Conservation (phyloP, 2,888 invertebrate species). For the Bruchidius siliquastri region DNA sequence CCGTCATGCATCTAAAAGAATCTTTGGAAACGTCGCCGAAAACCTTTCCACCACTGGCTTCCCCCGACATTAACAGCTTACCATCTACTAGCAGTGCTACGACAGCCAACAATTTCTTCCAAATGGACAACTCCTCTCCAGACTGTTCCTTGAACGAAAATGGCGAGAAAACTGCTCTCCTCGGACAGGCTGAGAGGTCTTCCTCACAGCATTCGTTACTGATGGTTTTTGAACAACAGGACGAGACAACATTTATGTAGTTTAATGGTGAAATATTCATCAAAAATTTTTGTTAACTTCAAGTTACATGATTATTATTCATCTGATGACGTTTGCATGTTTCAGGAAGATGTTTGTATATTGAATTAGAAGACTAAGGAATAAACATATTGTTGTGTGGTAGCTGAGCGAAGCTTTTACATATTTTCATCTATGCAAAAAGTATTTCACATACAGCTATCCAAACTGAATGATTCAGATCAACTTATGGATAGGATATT, state of each 20-base stretch:
- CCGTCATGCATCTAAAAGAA: conserved; percentile 44
- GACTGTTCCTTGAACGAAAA: conserved; percentile 30
- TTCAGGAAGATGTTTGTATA: too few species aligned
- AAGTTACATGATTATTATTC: too few species aligned
- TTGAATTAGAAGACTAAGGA: too few species aligned
- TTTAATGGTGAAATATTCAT: not conserved
- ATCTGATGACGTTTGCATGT: too few species aligned
- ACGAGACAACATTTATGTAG: conserved; percentile 79
- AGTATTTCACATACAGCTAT: too few species aligned
- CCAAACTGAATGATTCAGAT: too few species aligned
- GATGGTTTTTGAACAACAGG: conserved; percentile 73
- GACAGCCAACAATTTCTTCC: conserved; percentile 47
- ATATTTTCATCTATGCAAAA: too few species aligned
- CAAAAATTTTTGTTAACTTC: not conserved
- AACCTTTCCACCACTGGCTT: conserved; percentile 57
- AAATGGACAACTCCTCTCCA: conserved; percentile 48
- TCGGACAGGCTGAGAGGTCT: conserved; percentile 53
- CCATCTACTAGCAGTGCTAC: conserved; percentile 52
- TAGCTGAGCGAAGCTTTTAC: too few species aligned
- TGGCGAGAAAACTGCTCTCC: conserved; percentile 58
- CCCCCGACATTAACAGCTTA: conserved; percentile 57
- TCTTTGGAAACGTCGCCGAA: conserved; percentile 41
- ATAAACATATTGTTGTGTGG: too few species aligned
- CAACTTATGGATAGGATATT: too few species aligned
- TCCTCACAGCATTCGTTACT: conserved; percentile 73